Evolutionary conservation across 2,113 vertebrate species (phyloP), one percentile per base, ranked within the genome.

Genomic region (Myotis brandtii): DNA sequence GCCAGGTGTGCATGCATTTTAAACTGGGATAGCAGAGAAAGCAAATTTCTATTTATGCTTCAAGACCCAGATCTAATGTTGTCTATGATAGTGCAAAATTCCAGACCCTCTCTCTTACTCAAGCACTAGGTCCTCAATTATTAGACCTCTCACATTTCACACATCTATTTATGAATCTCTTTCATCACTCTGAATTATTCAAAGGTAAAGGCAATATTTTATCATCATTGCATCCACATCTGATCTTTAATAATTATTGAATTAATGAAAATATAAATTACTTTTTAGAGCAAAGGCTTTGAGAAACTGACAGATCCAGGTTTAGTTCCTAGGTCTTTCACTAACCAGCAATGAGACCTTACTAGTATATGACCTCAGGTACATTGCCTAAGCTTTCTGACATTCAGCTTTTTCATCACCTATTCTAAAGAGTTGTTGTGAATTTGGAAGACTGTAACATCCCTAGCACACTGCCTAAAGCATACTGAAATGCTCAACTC

Each of bases 151-250:
- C 62, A 25, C 20, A 56, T 79, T 79, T 75, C 21, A 95, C 72
- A 54, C 6, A 52, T 54, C 46, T 48, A 66, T 40, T 70, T 93
- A 87, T 21, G 46, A 73, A n/a, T 52, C 21, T 62, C 34, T 81
- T 62, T 43, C 48, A 64, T 32, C 91, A 77, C 9, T 77, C 69
- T 25, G 56, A 80, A 69, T 93, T 80, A 81, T 91, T 93, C 84
- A 97, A 95, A 90, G 23, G 18, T 43, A 92, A 84, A 73, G 52
- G 69, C 30, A 75, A 20, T 48, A 69, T 48, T 84, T 91, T 77
- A 72, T 89, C 64, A 86, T 27, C 59, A 54, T 72, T 90, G 8
- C 9, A 84, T 81, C n/a, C 20, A 64, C 30, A 86, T 80, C 43
- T 81, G 17, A 88, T 48, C 14, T 87, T 80, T 80, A 88, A 64